Evolutionary conservation across 1,140 invertebrate species (phyloP).

Genomic region (Hypsibius dujardini): DNA sequence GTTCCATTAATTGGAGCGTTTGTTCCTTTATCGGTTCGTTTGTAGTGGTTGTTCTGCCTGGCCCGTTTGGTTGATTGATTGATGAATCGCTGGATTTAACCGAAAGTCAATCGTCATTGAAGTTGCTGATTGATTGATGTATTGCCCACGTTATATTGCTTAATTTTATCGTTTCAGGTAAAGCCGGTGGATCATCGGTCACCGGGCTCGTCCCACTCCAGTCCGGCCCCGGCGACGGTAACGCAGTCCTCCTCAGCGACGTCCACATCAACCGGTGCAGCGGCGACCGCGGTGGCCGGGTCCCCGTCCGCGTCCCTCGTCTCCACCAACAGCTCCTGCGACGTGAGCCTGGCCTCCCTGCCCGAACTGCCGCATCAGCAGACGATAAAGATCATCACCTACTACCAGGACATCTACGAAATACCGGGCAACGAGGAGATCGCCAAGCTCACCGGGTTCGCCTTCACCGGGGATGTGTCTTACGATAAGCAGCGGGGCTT

Average conservation of each 20-base stretch:
- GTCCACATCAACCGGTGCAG: background rate
- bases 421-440: slow-evolving; percentile 29
- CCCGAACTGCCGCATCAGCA: slow-evolving; percentile 25
- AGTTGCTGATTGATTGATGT: no score
- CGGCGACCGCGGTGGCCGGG: background rate
- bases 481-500: slow-evolving; percentile 11
- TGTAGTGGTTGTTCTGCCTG: no score
- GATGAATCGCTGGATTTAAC: no score
- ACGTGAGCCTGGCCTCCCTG: slow-evolving; percentile 23
- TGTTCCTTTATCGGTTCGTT: no score
- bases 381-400: slow-evolving; percentile 29
- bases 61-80: no score
- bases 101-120: no score
- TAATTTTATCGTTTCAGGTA: background rate
- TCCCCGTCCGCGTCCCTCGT: background rate
- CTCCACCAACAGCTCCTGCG: background rate
- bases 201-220: background rate
- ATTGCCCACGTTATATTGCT: no score
- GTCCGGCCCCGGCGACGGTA: background rate
- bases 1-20: no score
- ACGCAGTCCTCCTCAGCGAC: background rate
- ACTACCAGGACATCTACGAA: slow-evolving; percentile 33
- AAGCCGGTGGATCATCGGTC: background rate
- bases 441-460: background rate
- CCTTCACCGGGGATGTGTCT: slow-evolving; percentile 5